Evolutionary conservation across 30 jellyfish, hydroid and myxozoan genomes (phyloP).

Genomic region (Mastigias papua): DNA sequence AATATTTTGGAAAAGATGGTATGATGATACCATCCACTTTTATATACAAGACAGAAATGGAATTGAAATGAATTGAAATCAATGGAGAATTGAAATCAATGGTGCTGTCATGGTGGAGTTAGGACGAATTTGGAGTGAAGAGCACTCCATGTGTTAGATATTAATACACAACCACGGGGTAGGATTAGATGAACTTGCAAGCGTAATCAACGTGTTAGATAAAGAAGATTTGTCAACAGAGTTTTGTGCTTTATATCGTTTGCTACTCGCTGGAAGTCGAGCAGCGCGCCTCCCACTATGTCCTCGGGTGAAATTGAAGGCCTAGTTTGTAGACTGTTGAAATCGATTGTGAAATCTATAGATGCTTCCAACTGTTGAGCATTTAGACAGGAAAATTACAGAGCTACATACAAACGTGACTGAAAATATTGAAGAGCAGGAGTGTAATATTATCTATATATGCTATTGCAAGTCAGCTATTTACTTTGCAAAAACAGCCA

Average conservation of each 20-base stretch:
- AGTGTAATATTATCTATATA: background rate
- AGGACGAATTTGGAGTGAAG: background rate
- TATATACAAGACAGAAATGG: too few relatives aligned
- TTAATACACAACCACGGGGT: background rate
- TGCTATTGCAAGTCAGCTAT: background rate
- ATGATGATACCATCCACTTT: too few relatives aligned
- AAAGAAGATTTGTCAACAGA: background rate
- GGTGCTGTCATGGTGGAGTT: background rate
- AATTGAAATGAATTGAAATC: too few relatives aligned
- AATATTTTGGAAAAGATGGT: too few relatives aligned
- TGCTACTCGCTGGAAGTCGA: background rate
- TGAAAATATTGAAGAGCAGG: slow-evolving; percentile 9
- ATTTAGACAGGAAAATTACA: slow-evolving; percentile 20
- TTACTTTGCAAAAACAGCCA: background rate
- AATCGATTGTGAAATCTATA: slow-evolving; percentile 8
- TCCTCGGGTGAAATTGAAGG: slow-evolving; percentile 35
- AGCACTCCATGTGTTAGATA: background rate
- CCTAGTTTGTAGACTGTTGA: slow-evolving; percentile 28
- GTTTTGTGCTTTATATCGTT: background rate
- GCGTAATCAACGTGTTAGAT: background rate
- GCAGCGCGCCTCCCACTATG: background rate
- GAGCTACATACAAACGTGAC: slow-evolving; percentile 27
- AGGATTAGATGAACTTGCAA: background rate
- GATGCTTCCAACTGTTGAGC: slow-evolving; percentile 32
- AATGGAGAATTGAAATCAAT: too few relatives aligned